Base-by-base conservation (phyloP, 53 echinoderm and acorn worm species). In the Mesocentrotus franciscanus region DNA sequence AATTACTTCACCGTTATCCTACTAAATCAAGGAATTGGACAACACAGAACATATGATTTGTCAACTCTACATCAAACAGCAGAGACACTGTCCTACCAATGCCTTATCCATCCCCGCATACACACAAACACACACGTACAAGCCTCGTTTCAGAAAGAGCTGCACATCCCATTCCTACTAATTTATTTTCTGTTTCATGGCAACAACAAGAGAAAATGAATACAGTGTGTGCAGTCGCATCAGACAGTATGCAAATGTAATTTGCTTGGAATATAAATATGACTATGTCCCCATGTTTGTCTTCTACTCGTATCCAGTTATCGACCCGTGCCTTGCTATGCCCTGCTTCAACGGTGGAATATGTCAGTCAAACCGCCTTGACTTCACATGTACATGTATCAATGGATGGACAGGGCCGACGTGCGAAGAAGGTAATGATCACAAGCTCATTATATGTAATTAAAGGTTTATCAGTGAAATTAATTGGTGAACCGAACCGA, bases 371-470 rank as follows among this genome's bases (percentile, higher is more conserved):
- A 61, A 62, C 22, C 83, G 84, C 20, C 94, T 94, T 1, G 62
- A 60, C 24, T 94, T 83, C 34, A 94, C 94, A 10, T 94, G 94
- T 39, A 59, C 60, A 33, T 94, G 94, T n/a, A 35, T 94, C 61
- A 94, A 94, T 29, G 94, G 94, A 59, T 94, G 94, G 94, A 84
- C 94, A 34, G 94, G 94, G 0, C 94, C 61, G 6, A 94, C 61
- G 13, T 94, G 94, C 42, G 84, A 84, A 61, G 94, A 94, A 33
- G 94, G 94, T 94, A 79, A 78, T 33, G 8, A 39, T 71, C 22
- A n/a, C n/a, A 71, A 71, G n/a, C 71, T 0, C 3, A 49, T 49
- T 49, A 49, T 49, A 49, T 49, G 4, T 49, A 49, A 49, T 4
- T 49, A 49, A 49, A 49, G 49, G 49, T 49, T 49, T 49, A 49